Percentiles rank a stretch among this genome's conserved stretches.
phyloP scores from a whole-genome alignment of 2,113 vertebrate species.

The Pipra filicauda region DNA sequence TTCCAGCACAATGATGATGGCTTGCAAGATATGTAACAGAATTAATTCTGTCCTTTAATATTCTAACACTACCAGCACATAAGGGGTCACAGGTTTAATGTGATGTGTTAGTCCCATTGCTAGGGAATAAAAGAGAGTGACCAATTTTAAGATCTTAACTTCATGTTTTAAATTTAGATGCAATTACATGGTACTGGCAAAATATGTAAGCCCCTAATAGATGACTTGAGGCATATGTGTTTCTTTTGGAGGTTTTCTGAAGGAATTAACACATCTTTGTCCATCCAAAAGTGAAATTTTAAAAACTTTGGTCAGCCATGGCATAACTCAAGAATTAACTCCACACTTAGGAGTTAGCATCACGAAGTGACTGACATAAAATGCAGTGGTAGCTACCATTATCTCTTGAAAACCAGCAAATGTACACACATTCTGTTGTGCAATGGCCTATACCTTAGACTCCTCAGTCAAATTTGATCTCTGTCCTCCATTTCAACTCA shows the following conservation, averaged over 20 bases:
- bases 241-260: background rate
- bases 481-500: background rate
- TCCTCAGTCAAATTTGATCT: background rate
- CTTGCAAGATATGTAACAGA: background rate
- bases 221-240: background rate
- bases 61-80: background rate
- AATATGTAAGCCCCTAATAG: background rate
- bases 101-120: background rate
- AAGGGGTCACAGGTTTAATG: background rate
- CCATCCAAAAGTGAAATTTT: background rate
- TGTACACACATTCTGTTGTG: background rate
- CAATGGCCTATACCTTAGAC: background rate
- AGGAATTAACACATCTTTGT: background rate
- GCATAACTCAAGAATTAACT: background rate
- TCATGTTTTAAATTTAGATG: background rate
- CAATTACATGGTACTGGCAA: background rate
- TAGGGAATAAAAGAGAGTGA: background rate
- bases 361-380: background rate
- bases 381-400: background rate
- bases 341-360: background rate
- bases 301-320: background rate
- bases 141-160: background rate
- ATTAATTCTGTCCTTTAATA: background rate
- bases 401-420: background rate
- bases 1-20: background rate